Base-by-base conservation (phyloP, 2,797 vertebrate species). In the Eospalax fontanierii region DNA sequence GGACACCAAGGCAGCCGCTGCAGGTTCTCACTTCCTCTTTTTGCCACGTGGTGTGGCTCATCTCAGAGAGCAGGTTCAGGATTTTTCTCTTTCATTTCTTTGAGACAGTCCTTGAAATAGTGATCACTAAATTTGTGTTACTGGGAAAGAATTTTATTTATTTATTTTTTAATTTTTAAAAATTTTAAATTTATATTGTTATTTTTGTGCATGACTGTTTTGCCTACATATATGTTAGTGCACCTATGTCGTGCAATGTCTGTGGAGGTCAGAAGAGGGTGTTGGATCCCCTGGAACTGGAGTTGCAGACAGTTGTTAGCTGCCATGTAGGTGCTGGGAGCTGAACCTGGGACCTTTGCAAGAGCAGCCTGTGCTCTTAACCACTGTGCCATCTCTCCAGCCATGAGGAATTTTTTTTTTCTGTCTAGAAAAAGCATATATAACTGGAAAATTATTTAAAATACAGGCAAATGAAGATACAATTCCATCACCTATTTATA, bases 381-480 rank as follows among this genome's bases (percentile, higher is more conserved):
- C 50, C 50, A 54, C 14, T 54, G 50, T 9, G 50, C 50, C 50
- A 54, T 15, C 50, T 54, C 50, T 54, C 50, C 50, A 54, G 50
- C 50, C 50, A 7, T 14, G 12, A 54, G 14, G 2, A 54, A 7
- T 54, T 54, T 9, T 9, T 54, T 54, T 75, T 83, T 95, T 90
- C 63, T 96, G 26, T 40, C 61, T 79, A 89, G 35, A 35, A 94
- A 90, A 84, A 89, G 89, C n/a, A 54, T 75, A 33, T 19, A 12
- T 89, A 82, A 87, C 43, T 80, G 22, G 38, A 16, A 76, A 89
- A 26, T 65, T 81, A 30, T 78, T 38, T 28, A 71, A 89, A 94
- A 74, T 88, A 61, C 1, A 93, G 40, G 68, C 57, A 91, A 89
- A 70, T 87, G 28, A 94, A 96, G 70, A 79, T 87, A 88, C 93